Conservation (phyloP, 2,113 vertebrate genomes). For the Poecilia latipinna region DNA sequence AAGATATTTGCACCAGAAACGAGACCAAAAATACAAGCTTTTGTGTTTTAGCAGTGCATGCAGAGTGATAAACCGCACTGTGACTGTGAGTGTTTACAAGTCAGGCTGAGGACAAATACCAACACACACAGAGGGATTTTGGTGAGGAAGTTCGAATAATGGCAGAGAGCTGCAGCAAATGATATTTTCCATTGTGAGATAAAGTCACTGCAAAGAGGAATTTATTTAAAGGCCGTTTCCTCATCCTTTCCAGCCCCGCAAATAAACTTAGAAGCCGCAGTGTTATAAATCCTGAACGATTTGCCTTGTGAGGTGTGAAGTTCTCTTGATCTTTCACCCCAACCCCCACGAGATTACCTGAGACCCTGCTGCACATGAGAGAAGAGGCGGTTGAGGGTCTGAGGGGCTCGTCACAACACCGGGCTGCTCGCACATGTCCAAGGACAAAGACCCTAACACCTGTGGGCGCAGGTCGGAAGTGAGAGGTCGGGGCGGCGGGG, state of each 20-base stretch:
- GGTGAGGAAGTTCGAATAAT: too few relatives aligned
- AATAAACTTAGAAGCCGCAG: not conserved
- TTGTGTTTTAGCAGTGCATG: too few relatives aligned
- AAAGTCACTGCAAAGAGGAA: too few relatives aligned
- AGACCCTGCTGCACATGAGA: constrained; percentile 65
- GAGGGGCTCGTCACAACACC: constrained; percentile 81
- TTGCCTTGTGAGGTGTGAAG: constrained; percentile 51
- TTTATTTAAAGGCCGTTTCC: not conserved
- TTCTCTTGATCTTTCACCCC: constrained; percentile 28
- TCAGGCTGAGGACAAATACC: too few relatives aligned
- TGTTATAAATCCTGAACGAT: constrained; percentile 4
- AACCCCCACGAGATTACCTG: constrained; percentile 47
- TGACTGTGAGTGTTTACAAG: too few relatives aligned
- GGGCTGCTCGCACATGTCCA: constrained; percentile 81
- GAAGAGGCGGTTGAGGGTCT: constrained; percentile 73
- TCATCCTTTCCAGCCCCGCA: not conserved
- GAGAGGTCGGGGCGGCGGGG: constrained; percentile 32
- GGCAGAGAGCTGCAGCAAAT: too few relatives aligned
- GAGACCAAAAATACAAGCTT: too few relatives aligned
- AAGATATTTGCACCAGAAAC: too few relatives aligned
- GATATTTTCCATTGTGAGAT: too few relatives aligned
- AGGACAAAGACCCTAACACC: constrained; percentile 90
- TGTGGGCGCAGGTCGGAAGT: constrained; percentile 87
- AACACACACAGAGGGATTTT: too few relatives aligned
- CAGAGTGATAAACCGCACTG: too few relatives aligned